These are phyloP conservation scores for Lepilemur septentrionalis DNA, from an alignment of 2,797 vertebrate species.

Conservation along the genomic window DNA sequence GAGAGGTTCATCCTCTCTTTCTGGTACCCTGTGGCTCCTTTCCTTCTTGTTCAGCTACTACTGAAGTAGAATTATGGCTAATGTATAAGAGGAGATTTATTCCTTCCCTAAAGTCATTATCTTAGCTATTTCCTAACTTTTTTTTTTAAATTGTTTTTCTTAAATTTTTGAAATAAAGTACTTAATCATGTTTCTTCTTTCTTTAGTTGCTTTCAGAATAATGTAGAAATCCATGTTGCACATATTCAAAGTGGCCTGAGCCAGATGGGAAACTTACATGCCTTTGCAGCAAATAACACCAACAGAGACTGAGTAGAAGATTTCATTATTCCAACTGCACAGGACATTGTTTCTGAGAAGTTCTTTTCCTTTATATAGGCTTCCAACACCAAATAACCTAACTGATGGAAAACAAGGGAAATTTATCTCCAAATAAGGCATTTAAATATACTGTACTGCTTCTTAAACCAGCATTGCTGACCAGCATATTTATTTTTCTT, in stretches of 20 bases:
- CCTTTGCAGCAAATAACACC: slow-evolving; percentile 98
- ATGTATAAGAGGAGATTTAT: background rate
- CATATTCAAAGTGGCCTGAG: slow-evolving; percentile 99
- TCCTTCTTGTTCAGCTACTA: background rate
- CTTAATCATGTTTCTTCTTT: slow-evolving; percentile 57
- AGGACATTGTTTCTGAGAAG: slow-evolving; percentile 77
- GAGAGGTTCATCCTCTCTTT: background rate
- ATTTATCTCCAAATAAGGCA: slow-evolving; percentile 70
- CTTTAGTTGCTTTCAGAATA: slow-evolving; percentile 98
- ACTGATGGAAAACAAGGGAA: slow-evolving; percentile 80
- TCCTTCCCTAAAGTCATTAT: background rate
- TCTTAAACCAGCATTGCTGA: slow-evolving; percentile 83
- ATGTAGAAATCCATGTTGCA: slow-evolving; percentile 98
- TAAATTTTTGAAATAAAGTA: slow-evolving; percentile 13
- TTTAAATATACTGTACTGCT: slow-evolving; percentile 78
- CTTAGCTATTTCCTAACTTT: background rate
- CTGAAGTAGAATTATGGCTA: background rate
- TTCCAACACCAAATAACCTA: slow-evolving; percentile 82
- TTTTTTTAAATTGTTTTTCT: background rate
- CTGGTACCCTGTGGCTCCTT: background rate
- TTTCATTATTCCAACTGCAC: slow-evolving; percentile 44
- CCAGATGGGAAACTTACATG: slow-evolving; percentile 98
- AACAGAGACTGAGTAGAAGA: slow-evolving; percentile 91
- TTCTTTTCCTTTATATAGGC: slow-evolving; percentile 75
- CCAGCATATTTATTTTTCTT: slow-evolving; percentile 79